Base-by-base conservation (phyloP, 2,888 invertebrate species). In the Plebejus melissa region DNA sequence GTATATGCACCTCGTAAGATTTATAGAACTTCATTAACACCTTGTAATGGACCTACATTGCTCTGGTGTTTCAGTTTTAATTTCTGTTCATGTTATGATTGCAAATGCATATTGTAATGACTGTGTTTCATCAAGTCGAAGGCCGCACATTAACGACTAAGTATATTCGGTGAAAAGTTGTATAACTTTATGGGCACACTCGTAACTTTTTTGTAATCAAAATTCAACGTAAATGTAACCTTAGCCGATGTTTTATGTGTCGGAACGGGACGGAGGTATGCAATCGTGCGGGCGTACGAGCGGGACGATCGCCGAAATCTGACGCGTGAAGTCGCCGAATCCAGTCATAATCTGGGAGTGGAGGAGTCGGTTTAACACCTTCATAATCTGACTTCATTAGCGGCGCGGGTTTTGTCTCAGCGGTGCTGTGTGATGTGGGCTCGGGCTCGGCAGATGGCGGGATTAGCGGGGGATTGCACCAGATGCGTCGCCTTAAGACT, bases 331-430 rank as follows among this genome's bases (percentile, higher is more conserved):
- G 88, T 83, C 86, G 87, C 86, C 84, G 88, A 87, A 88, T 81
- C 82, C 82, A 89, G 88, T 88, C 88, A 92, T 93, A 92, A 93
- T 92, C 93, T 90, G 90, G 87, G 82, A 91, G 91, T 93, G 91
- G 90, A 92, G 93, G 84, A 83, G 81, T 88, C 90, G 89, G 89
- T 90, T 93, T 93, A 93, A 92, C 93, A 93, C 93, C 93, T 93
- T 92, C 91, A 91, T 93, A 93, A 93, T 91, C 93, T 90, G 87
- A 86, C 87, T 88, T 92, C 93, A 93, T 93, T 93, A 93, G 82
- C 88, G 89, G 90, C 88, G 81, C 87, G 87, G 89, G 87, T 91
- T 93, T 93, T 93, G 93, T 93, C 92, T 93, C 93, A 90, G 89
- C 92, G 87, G 88, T 85, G 91, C 86, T 91, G 91, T 92, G 82